These are phyloP conservation scores for Norana najaformis DNA, from an alignment of 2,888 invertebrate genomes.

Conservation along the genomic window DNA sequence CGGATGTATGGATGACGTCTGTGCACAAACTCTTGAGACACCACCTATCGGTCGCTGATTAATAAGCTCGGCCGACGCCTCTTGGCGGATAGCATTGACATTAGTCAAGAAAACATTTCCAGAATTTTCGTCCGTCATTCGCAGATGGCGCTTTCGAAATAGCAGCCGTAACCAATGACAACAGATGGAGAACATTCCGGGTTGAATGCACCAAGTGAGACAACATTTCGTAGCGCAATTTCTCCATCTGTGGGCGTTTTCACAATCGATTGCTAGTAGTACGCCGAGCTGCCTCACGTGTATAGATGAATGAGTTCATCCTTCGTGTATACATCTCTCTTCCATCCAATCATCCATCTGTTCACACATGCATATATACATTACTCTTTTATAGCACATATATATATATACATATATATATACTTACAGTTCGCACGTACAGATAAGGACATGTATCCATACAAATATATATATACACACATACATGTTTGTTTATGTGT, in stretches of 20 bases:
- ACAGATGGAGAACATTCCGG: neutral
- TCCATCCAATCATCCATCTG: no score
- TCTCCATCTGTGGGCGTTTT: neutral
- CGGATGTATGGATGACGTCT: neutral
- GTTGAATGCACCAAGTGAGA: neutral
- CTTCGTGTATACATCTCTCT: neutral
- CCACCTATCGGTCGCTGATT: neutral
- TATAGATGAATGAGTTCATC: neutral
- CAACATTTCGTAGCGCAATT: neutral
- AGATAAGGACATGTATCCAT: no score
- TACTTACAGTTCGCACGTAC: no score
- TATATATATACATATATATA: no score
- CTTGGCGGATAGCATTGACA: neutral
- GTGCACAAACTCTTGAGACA: neutral
- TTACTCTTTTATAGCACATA: no score
- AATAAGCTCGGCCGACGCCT: neutral
- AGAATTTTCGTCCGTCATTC: neutral
- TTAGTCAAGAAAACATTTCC: neutral
- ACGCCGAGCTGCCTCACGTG: no score
- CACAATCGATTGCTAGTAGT: neutral
- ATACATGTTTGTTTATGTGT: neutral
- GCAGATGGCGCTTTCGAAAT: neutral
- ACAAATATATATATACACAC: no score
- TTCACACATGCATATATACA: no score
- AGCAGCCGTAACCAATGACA: neutral